Evolutionary conservation across 2,888 invertebrate species (phyloP).

Genomic region (Serrognathus titanus): DNA sequence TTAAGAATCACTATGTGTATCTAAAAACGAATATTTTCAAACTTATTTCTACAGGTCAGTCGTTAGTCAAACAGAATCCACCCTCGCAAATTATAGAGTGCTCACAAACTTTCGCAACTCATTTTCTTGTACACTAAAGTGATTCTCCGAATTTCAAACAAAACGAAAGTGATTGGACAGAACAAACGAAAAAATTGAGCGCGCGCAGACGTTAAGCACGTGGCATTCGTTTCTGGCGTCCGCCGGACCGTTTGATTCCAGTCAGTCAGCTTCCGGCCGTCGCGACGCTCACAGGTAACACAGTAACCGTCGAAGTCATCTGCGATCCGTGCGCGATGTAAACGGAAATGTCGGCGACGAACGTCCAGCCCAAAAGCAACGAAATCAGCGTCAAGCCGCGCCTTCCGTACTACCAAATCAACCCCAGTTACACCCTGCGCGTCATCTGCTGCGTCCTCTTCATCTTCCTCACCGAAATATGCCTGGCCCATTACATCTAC

Average conservation of each 20-base stretch:
- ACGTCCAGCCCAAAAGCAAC: slow-evolving; percentile 17
- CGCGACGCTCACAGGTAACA: slow-evolving; percentile 4
- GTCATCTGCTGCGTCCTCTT: slow-evolving; percentile 46
- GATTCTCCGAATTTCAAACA: too few species aligned
- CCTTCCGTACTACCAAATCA: slow-evolving; percentile 30
- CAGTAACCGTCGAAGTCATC: neutral
- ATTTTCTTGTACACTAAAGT: too few species aligned
- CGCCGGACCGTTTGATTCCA: neutral
- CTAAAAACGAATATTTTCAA: too few species aligned
- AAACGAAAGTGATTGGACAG: too few species aligned
- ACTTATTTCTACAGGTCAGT: too few species aligned
- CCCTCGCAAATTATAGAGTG: too few species aligned
- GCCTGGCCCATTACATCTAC: slow-evolving; percentile 46
- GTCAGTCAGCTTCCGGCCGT: slow-evolving; percentile 15
- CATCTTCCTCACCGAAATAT: slow-evolving; percentile 45
- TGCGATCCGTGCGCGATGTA: slow-evolving; percentile 12
- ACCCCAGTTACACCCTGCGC: slow-evolving; percentile 45
- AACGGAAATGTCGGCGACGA: slow-evolving; percentile 22
- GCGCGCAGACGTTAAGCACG: too few species aligned
- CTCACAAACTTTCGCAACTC: too few species aligned
- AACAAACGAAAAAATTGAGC: too few species aligned
- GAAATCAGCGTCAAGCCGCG: slow-evolving; percentile 13
- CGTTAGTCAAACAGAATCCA: too few species aligned
- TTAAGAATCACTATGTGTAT: too few species aligned
- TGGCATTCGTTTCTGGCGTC: too few species aligned